Base-by-base conservation (phyloP, 2,113 vertebrate genomes). In the Rutilus rutilus region DNA sequence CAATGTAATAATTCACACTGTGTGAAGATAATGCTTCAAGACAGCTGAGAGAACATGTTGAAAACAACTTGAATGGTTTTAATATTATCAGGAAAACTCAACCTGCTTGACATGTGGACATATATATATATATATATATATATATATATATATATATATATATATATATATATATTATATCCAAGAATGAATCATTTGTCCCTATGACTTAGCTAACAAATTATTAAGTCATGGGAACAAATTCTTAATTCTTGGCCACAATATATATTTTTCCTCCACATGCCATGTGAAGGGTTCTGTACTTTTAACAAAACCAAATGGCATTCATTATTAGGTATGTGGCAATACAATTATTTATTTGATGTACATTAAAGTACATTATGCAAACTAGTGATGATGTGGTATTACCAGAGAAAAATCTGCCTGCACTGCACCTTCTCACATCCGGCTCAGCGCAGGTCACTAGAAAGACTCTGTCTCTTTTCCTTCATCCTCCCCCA, bases 401-500 rank as follows among this genome's bases (percentile, higher is more conserved):
- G 27, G 52, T 78, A 33, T 36, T 39, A 59, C 76, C 19, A 78
- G 1, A 33, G 39, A 27, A 45, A 64, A 42, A 64, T 45, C 19
- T 39, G 39, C 36, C 39, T 73, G 64, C 33, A 80, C n/a, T 27
- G 54, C 57, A 74, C 64, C 60, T 54, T 85, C 78, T 80, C 47
- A 54, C 17, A 69, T 85, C 33, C 50, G 25, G 30, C 64, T 85
- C n/a, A 36, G 45, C 25, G 2, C 33, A 85, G 62, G 64, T 85
- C 64, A 57, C 62, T 42, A 54, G 82, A 76, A 84, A 84, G 52
- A 19, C 50, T 84, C 77, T 59, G 69, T 85, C 19, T 77, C 57
- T 78, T 47, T 33, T 27, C 19, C 80, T 54, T 62, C 57, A 83
- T 60, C 64, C 78, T 39, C 85, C 83, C 71, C 85, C 83, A 80